Conservation (phyloP, 2,113 vertebrate genomes). For the Sinocyclocheilus grahami region DNA sequence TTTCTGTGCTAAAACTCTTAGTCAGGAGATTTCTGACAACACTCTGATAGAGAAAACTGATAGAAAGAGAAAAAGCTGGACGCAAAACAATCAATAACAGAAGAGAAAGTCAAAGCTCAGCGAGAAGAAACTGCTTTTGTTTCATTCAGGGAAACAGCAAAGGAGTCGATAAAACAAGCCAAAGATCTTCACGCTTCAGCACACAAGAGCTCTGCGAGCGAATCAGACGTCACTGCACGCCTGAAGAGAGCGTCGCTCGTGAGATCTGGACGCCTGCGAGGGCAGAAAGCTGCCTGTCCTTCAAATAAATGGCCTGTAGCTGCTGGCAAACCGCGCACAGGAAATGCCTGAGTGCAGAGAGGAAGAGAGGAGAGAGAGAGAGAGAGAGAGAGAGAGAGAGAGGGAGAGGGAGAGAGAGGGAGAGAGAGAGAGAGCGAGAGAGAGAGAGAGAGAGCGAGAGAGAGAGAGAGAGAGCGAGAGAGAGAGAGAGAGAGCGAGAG, state of each 20-base stretch:
- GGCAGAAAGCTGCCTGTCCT: neutral
- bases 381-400: conserved; percentile 54
- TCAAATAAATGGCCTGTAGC: conserved; percentile 57
- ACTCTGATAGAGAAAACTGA: neutral
- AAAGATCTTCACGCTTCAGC: neutral
- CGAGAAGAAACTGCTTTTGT: neutral
- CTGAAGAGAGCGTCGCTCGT: too few relatives aligned
- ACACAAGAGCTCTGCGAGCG: neutral
- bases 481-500: conserved; percentile 57
- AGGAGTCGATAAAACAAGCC: neutral
- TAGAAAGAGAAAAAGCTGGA: neutral
- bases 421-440: conserved; percentile 57
- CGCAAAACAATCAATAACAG: neutral
- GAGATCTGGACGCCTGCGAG: too few relatives aligned
- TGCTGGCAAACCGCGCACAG: conserved; percentile 63
- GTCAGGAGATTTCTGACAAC: neutral
- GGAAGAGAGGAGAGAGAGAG: conserved; percentile 64
- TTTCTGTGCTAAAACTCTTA: neutral
- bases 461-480: conserved; percentile 63
- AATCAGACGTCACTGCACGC: too few relatives aligned
- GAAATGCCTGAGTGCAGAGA: conserved; percentile 74
- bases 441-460: conserved; percentile 63
- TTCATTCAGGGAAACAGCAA: neutral
- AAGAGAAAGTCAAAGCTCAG: conserved; percentile 2
- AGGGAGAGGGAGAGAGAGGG: conserved; percentile 71